phyloP scores from a whole-genome alignment of 2,113 vertebrate genomes.

The Opisthocomus hoazin region DNA sequence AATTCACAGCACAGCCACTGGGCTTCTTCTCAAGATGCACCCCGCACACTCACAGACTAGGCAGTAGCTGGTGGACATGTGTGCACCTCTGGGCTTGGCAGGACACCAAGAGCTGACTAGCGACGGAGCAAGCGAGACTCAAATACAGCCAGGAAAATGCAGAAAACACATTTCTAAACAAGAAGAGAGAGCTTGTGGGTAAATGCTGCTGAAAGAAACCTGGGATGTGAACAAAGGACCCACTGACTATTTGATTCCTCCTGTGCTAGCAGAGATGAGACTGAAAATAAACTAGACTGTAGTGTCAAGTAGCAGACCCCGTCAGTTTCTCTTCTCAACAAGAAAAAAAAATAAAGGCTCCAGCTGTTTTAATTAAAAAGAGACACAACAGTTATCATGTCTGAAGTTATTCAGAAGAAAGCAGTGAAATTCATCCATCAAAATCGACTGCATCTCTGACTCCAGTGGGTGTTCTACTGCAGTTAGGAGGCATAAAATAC shows the following conservation, averaged over 20 bases:
- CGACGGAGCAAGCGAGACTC: neutral
- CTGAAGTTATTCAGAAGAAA: neutral
- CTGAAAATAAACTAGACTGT: neutral
- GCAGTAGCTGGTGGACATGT: neutral
- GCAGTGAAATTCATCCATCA: neutral
- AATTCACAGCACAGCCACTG: neutral
- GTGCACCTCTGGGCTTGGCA: neutral
- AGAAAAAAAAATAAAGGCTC: neutral
- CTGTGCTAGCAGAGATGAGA: neutral
- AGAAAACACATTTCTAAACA: neutral
- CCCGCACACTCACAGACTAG: neutral
- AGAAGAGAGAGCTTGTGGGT: neutral
- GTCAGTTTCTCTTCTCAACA: neutral
- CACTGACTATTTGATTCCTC: neutral
- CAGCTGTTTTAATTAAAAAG: neutral
- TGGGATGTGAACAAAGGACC: neutral
- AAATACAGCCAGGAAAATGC: neutral
- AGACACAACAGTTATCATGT: neutral
- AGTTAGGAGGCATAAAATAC: neutral
- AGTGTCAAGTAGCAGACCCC: neutral
- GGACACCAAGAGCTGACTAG: neutral
- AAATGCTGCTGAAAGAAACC: neutral
- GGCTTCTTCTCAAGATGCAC: neutral
- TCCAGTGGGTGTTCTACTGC: neutral
- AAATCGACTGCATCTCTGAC: neutral